Percentiles rank a stretch among this genome's conserved stretches.
phyloP scores from a whole-genome alignment of 2,888 invertebrate genomes.

The Diabrotica balteata region DNA sequence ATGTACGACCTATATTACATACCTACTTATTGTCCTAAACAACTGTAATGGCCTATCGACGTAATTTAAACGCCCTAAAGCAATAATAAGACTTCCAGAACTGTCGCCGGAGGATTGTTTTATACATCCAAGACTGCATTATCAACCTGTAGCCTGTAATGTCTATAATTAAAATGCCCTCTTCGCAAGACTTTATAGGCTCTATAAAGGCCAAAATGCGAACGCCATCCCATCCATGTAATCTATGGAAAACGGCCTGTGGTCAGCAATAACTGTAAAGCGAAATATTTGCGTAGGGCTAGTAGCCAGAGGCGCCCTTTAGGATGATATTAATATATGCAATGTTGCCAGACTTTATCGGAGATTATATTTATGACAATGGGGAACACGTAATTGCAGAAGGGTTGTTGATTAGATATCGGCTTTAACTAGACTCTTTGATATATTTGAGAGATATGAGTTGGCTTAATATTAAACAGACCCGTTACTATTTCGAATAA shows the following conservation, averaged over 20 bases:
- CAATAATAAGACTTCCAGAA: conserved; percentile 21
- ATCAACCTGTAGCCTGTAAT: conserved; percentile 37
- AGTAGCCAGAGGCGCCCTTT: conserved; percentile 29
- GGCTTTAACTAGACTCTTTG: too few relatives aligned
- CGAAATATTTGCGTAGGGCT: conserved; percentile 42
- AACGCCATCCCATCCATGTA: conserved; percentile 32
- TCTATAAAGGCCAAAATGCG: conserved; percentile 36
- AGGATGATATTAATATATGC: conserved; percentile 20
- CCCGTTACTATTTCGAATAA: too few relatives aligned
- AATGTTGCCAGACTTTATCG: conserved; percentile 18
- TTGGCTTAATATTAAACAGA: too few relatives aligned
- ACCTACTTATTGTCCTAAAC: background rate
- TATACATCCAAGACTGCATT: conserved; percentile 29
- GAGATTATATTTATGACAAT: too few relatives aligned
- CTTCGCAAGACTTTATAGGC: conserved; percentile 26
- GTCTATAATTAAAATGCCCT: conserved; percentile 42
- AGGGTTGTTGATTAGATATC: too few relatives aligned
- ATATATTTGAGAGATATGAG: too few relatives aligned
- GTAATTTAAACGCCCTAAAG: conserved; percentile 8
- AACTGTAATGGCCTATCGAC: background rate
- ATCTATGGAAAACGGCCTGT: conserved; percentile 42
- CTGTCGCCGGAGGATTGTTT: conserved; percentile 25
- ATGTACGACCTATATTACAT: background rate
- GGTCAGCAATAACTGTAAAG: conserved; percentile 46
- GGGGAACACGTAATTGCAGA: too few relatives aligned